Conservation (phyloP, 2,888 invertebrate species). For the Nasonia oneida region DNA sequence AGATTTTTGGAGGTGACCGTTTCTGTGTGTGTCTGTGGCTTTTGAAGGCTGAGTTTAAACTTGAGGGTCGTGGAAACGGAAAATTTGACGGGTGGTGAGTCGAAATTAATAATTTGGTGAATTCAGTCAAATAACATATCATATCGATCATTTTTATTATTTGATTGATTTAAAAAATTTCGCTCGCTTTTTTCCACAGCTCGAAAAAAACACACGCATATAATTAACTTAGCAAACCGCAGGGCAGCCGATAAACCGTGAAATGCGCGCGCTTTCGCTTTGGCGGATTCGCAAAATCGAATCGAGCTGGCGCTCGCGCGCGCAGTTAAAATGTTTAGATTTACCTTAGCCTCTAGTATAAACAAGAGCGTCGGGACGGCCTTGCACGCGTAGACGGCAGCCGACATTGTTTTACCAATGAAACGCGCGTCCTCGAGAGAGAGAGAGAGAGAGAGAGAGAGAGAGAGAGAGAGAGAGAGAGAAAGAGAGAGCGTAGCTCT, state of each 20-base stretch:
- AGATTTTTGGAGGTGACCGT: not conserved
- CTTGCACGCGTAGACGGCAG: not conserved
- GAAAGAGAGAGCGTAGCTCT: not conserved
- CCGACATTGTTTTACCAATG: conserved; percentile 44
- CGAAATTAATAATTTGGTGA: too few relatives aligned
- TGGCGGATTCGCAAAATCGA: conserved; percentile 37
- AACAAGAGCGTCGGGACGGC: conserved; percentile 29
- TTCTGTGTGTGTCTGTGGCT: not conserved
- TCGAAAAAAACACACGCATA: not conserved
- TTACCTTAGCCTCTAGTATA: conserved; percentile 32
- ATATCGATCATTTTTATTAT: too few relatives aligned
- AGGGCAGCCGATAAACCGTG: not conserved
- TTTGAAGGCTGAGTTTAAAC: not conserved
- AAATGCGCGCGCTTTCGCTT: conserved; percentile 21
- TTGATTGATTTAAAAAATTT: not conserved
- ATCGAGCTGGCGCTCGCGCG: conserved; percentile 21
- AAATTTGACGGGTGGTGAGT: not conserved
- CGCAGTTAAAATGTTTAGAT: conserved; percentile 52
- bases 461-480: too few relatives aligned
- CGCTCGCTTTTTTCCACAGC: not conserved
- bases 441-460: too few relatives aligned
- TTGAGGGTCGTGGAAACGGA: not conserved
- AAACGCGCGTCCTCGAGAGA: not conserved
- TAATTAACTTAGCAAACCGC: conserved; percentile 16
- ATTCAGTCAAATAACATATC: too few relatives aligned